These are phyloP conservation scores for Semotilus atromaculatus DNA, from an alignment of 2,797 vertebrate genomes.

Conservation along the genomic window DNA sequence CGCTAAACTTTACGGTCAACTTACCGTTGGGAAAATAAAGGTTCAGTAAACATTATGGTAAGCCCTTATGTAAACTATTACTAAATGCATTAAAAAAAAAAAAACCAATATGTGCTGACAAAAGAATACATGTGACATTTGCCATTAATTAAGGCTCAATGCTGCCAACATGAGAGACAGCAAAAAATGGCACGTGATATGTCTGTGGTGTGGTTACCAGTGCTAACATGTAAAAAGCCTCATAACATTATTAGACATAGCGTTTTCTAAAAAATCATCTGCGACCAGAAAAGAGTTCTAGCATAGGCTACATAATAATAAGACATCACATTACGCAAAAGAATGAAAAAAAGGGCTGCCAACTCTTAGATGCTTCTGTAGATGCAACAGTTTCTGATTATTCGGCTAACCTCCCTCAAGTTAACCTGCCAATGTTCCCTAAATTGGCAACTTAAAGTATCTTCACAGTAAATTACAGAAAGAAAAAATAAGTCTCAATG, in stretches of 20 bases:
- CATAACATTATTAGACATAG: conserved; percentile 48
- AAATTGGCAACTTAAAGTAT: conserved; percentile 62
- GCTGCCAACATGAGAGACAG: conserved; percentile 23
- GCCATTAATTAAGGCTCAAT: conserved; percentile 19
- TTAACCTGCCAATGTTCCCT: conserved; percentile 56
- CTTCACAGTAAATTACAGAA: conserved; percentile 59
- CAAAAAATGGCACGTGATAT: conserved; percentile 31
- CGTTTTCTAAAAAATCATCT: conserved; percentile 52
- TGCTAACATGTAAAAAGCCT: conserved; percentile 21
- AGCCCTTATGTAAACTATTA: conserved; percentile 39
- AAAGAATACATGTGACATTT: conserved; percentile 19
- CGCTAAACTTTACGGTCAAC: conserved; percentile 54
- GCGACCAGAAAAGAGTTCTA: conserved; percentile 48
- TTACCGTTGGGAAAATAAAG: conserved; percentile 73
- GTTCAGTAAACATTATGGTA: conserved; percentile 30
- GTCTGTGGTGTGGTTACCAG: conserved; percentile 27
- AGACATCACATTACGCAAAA: conserved; percentile 9
- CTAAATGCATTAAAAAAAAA: conserved; percentile 1
- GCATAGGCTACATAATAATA: conserved; percentile 42
- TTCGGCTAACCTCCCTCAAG: conserved; percentile 53
- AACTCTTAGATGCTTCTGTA: conserved; percentile 46
- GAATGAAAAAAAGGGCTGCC: conserved; percentile 40
- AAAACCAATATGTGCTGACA: conserved; percentile 29
- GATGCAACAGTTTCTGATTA: conserved; percentile 57
- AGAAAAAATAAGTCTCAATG: conserved; percentile 53